Evolutionary conservation across 2,113 vertebrate genomes (phyloP).

Genomic region (Lycaon pictus): DNA sequence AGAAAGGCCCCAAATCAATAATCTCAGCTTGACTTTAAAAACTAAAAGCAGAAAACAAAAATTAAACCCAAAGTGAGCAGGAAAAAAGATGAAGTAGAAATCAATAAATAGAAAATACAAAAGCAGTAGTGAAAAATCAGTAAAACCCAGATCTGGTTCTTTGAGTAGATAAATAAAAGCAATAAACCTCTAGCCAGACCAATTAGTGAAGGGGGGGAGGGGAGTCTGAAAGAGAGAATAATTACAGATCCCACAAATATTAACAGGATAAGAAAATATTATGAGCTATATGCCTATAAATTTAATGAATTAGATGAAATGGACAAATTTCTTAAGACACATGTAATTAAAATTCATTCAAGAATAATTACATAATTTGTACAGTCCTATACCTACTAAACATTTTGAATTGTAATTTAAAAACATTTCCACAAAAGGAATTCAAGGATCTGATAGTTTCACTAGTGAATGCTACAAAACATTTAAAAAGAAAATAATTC

Average conservation of each 20-base stretch:
- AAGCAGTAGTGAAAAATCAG: not conserved
- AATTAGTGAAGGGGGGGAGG: not conserved
- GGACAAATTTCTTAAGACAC: not conserved
- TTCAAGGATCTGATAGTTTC: not conserved
- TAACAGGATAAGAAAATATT: not conserved
- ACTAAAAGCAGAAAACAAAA: not conserved
- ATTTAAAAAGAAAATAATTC: conserved; percentile 5
- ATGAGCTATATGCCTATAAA: not conserved
- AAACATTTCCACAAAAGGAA: not conserved
- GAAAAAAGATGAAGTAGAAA: not conserved
- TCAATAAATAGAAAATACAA: not conserved
- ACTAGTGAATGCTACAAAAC: not conserved
- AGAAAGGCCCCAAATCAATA: not conserved
- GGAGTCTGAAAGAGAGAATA: not conserved
- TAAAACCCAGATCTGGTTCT: not conserved
- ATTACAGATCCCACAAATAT: not conserved
- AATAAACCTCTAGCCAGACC: not conserved
- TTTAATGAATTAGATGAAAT: not conserved
- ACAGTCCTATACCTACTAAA: not conserved
- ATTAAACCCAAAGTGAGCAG: not conserved
- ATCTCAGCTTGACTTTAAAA: not conserved
- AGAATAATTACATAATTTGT: not conserved
- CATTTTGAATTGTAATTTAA: not conserved
- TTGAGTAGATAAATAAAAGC: not conserved
- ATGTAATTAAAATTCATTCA: conserved; percentile 25